Base-by-base conservation (phyloP, 2,797 vertebrate species). In the Brotula barbata region DNA sequence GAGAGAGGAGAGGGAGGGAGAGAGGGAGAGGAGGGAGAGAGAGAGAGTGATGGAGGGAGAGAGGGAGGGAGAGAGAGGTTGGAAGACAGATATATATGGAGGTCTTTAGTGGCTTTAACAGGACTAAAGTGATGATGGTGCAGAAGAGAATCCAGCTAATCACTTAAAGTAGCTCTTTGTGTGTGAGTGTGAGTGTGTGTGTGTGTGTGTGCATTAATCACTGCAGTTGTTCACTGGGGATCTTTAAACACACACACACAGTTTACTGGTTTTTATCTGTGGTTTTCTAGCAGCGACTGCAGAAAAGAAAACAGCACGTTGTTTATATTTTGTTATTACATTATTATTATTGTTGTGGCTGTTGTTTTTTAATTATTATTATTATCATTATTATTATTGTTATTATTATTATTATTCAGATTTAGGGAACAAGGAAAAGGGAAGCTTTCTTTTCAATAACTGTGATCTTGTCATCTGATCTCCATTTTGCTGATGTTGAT, bases 91-190 rank as follows among this genome's bases (percentile, higher is more conserved):
- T 89, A 87, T 90, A 90, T 47, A 57, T 88, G 93, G 88, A 85
- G 80, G 74, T 71, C 53, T 77, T 92, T 92, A 93, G 89, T 93
- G 93, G 93, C 93, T 94, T 92, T 89, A 89, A 84, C 90, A 36
- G 92, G 91, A 93, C 80, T 42, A 88, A 83, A 92, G 86, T 92
- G 88, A 69, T 83, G 78, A 94, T 93, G 84, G 81, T 88, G 81
- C 81, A 81, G 73, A 67, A 82, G 74, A 76, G 58, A 64, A 59
- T 78, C 80, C 78, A 85, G 88, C 80, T 82, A 85, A 88, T 98
- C 95, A 96, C 93, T 94, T 94, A 95, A 95, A 97, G 95, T 91
- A 93, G 92, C 86, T 90, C 75, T 45, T 50, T 64, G 62, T 62
- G 42, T 55, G 21, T 56, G 59, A 67, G 67, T 64, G 45, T 60